Evolutionary conservation across 2,797 vertebrate genomes (phyloP).

Genomic region (Valencia hispanica): DNA sequence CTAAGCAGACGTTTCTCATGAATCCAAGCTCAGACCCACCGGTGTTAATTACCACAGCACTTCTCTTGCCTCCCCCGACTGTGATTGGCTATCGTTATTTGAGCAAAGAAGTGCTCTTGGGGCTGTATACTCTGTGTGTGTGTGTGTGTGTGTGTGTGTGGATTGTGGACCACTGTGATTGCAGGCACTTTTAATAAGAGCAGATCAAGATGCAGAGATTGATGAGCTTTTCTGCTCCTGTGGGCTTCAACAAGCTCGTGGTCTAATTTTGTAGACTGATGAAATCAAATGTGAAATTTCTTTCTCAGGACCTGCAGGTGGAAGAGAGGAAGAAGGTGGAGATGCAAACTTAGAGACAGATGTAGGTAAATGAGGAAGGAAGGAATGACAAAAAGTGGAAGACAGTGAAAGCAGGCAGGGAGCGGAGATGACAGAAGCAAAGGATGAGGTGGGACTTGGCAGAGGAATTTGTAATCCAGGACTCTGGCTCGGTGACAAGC

Average conservation of each 20-base stretch:
- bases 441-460: conserved; percentile 66
- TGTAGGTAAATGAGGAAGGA: conserved; percentile 29
- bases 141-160: conserved; percentile 2
- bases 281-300: conserved; percentile 53
- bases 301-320: conserved; percentile 31
- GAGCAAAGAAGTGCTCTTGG: conserved; percentile 35
- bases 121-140: conserved; percentile 15
- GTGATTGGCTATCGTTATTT: conserved; percentile 59
- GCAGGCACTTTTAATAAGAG: conserved; percentile 61
- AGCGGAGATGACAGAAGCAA: conserved; percentile 63
- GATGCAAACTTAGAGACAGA: conserved; percentile 39
- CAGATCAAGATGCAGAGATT: conserved; percentile 50
- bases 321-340: background rate
- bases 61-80: conserved; percentile 33
- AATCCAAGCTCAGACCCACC: conserved; percentile 37
- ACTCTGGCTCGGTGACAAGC: conserved; percentile 63
- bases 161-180: conserved; percentile 38
- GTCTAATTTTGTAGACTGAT: conserved; percentile 36
- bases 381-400: conserved; percentile 19
- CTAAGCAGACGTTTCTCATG: conserved; percentile 27
- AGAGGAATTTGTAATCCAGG: conserved; percentile 66
- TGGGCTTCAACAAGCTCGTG: conserved; percentile 30
- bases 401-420: conserved; percentile 46
- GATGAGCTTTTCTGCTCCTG: conserved; percentile 45
- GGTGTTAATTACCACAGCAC: conserved; percentile 62